Evolutionary conservation across 1,140 invertebrate genomes (phyloP).

Genomic region (Diprion similis): DNA sequence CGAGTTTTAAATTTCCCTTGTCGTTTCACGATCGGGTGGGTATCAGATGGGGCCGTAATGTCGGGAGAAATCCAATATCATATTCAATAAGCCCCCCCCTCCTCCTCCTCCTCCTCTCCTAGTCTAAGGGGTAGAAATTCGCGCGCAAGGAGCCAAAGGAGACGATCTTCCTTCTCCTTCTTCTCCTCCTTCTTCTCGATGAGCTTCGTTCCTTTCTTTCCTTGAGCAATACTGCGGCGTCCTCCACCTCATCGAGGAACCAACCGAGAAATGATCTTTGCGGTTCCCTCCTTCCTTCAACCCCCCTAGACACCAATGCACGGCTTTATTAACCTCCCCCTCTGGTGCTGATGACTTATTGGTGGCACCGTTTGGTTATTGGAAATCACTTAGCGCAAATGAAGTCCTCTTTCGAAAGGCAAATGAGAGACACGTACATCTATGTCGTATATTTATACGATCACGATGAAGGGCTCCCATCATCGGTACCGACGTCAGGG

Average conservation of each 20-base stretch:
- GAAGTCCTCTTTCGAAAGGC: background rate
- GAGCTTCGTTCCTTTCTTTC: too few species aligned
- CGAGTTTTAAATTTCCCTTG: conserved; percentile 7
- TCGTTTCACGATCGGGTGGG: background rate
- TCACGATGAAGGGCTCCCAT: too few species aligned
- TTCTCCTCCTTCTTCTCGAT: too few species aligned
- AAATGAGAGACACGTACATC: background rate
- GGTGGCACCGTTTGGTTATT: background rate
- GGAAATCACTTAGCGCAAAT: conserved; percentile 3
- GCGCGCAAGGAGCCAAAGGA: background rate
- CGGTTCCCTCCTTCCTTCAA: background rate
- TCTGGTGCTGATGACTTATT: background rate
- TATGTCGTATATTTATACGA: too few species aligned
- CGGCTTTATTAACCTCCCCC: background rate
- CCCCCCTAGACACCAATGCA: background rate
- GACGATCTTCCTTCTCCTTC: too few species aligned
- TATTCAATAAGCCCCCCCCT: background rate
- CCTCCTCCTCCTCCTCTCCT: background rate
- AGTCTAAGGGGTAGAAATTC: background rate
- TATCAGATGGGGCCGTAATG: conserved; percentile 7
- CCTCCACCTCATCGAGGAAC: background rate
- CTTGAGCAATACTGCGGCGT: background rate
- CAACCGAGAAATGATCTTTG: background rate
- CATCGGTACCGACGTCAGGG: background rate
- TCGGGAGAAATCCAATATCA: background rate